Evolutionary conservation across 2,797 vertebrate genomes (phyloP), one percentile per base, ranked within the genome.

Genomic region (Hafferia zeledoni): DNA sequence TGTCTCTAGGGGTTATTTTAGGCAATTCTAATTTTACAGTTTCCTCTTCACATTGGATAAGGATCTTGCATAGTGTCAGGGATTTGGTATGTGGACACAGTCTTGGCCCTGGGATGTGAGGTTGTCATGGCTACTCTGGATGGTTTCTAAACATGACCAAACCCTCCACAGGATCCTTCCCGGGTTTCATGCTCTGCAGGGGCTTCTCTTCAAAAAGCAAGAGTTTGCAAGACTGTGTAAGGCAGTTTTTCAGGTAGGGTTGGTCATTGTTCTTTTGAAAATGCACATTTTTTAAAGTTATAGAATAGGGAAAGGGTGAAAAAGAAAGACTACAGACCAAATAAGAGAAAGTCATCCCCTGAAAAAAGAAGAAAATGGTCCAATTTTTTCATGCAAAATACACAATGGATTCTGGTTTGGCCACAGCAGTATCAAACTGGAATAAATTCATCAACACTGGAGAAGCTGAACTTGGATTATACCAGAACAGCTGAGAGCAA

Each of bases 11-110:
- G 91, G 33, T 78, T 92, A 41, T 92, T 95, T 69, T 65, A 92
- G 87, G 64, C 78, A 60, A 77, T 80, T 90, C 77, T 68, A 75
- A 83, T 91, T 91, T 94, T 91, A 90, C 64, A 30, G 70, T 91
- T 95, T 96, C 93, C 89, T 94, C 90, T 87, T 95, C 69, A 81
- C 31, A 28, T 52, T 89, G 87, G 94, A 95, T 95, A 95, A 97
- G 35, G 68, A 95, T 95, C 87, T 92, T 41, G 93, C 64, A 87
- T 92, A 72, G 61, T 92, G 75, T 95, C 92, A 95, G 87, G 78
- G 90, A 95, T 92, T 81, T 77, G 69, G 90, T 89, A 95, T 87
- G 91, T 49, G 79, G 79, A 92, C 85, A 95, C 2, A 3, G 72
- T 75, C 92, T 91, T 89, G 89, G 87, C 84, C 75, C 37, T 61